Percentiles rank a stretch among this genome's conserved stretches.
phyloP scores from a whole-genome alignment of 2,888 invertebrate species.

The Agrochola litura region DNA sequence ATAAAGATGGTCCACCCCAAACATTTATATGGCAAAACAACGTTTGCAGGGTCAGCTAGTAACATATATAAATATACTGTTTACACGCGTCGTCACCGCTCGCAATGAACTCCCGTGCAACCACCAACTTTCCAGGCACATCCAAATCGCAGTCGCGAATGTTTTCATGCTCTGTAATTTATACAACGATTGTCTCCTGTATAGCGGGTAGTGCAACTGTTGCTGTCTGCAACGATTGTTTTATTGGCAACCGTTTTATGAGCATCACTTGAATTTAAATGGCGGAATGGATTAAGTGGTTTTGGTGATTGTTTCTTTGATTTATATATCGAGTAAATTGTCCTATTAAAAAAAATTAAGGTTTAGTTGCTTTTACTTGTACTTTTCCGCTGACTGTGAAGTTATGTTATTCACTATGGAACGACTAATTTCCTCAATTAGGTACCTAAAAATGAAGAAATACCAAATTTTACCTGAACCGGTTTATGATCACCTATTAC shows the following conservation, averaged over 20 bases:
- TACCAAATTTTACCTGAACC: background rate
- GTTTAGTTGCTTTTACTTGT: background rate
- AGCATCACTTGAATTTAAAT: constrained; percentile 55
- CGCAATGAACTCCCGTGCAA: constrained; percentile 19
- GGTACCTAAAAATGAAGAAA: background rate
- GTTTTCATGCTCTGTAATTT: constrained; percentile 79
- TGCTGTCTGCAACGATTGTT: constrained; percentile 66
- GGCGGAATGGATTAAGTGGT: constrained; percentile 51
- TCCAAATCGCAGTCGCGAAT: constrained; percentile 74
- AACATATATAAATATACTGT: background rate
- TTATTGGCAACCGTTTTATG: constrained; percentile 64
- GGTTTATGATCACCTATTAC: background rate
- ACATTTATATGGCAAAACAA: too few species aligned
- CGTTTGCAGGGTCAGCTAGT: too few species aligned
- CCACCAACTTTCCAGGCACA: constrained; percentile 76
- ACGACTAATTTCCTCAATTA: background rate
- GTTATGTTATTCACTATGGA: background rate
- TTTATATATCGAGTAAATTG: constrained; percentile 26
- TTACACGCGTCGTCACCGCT: background rate
- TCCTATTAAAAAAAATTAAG: background rate
- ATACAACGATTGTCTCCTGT: constrained; percentile 74
- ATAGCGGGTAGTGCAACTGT: constrained; percentile 72
- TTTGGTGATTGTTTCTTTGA: constrained; percentile 29
- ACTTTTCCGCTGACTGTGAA: background rate
- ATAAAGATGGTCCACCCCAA: too few species aligned